These are phyloP conservation scores for Meiosimyza decipiens DNA, from an alignment of 2,888 invertebrate genomes.

Conservation along the genomic window DNA sequence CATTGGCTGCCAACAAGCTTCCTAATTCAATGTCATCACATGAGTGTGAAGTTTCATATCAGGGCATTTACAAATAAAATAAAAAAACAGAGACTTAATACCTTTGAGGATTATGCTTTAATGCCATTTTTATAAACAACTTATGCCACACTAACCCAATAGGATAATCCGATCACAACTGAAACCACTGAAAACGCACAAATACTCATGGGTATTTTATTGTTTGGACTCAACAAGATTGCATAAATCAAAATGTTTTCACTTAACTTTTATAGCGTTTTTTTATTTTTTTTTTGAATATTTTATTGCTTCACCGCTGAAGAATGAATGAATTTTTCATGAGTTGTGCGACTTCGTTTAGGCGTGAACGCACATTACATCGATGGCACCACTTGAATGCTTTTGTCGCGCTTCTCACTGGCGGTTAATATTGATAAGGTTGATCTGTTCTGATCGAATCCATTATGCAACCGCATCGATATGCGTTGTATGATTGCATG, in stretches of 20 bases:
- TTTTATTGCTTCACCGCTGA: not conserved
- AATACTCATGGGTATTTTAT: too few relatives aligned
- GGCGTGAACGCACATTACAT: conserved; percentile 6
- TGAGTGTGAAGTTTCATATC: too few relatives aligned
- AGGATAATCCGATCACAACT: too few relatives aligned
- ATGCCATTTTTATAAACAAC: too few relatives aligned
- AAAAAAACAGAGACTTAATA: too few relatives aligned
- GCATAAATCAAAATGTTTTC: conserved; percentile 16
- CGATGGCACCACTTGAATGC: too few relatives aligned
- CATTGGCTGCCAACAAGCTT: conserved; percentile 9
- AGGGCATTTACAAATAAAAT: too few relatives aligned
- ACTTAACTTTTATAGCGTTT: too few relatives aligned
- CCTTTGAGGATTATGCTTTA: too few relatives aligned
- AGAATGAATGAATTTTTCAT: conserved; percentile 32
- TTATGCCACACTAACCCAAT: too few relatives aligned
- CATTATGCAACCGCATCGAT: not conserved
- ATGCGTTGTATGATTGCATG: not conserved
- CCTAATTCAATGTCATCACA: not conserved
- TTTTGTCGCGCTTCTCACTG: not conserved
- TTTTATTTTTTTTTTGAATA: not conserved
- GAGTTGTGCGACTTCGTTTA: conserved; percentile 27
- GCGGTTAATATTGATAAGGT: not conserved
- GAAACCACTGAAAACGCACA: too few relatives aligned
- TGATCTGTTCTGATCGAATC: not conserved
- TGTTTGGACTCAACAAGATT: not conserved